These are phyloP conservation scores for Zaprionus lineosus DNA, from an alignment of 2,888 invertebrate genomes.

Conservation along the genomic window DNA sequence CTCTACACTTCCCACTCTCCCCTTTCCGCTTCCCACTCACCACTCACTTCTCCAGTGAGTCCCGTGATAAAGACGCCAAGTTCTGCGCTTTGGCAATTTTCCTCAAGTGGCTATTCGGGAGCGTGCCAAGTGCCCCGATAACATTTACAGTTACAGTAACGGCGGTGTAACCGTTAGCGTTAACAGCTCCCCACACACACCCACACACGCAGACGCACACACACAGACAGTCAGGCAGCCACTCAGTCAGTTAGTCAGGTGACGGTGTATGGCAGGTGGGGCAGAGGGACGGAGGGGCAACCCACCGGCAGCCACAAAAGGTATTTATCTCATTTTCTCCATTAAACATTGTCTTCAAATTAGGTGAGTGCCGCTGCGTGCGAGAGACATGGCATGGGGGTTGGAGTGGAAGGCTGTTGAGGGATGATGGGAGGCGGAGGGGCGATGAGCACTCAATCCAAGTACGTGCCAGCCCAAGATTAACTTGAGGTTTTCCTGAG, in stretches of 20 bases:
- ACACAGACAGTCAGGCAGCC: slow-evolving; percentile 6
- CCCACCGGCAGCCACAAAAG: slow-evolving; percentile 61
- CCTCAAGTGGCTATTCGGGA: slow-evolving; percentile 76
- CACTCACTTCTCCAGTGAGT: too few relatives aligned
- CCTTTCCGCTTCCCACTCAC: too few relatives aligned
- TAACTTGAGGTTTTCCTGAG: slow-evolving; percentile 13
- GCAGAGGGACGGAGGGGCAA: slow-evolving; percentile 8
- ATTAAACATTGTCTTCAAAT: slow-evolving; percentile 64
- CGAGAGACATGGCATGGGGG: slow-evolving; percentile 2
- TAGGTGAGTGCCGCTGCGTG: slow-evolving; percentile 64
- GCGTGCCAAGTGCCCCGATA: slow-evolving; percentile 74
- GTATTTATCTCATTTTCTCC: slow-evolving; percentile 71
- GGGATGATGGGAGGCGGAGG: too few relatives aligned
- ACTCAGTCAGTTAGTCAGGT: slow-evolving; percentile 4
- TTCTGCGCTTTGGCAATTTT: slow-evolving; percentile 67
- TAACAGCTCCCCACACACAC: slow-evolving; percentile 21
- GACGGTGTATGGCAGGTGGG: too few relatives aligned
- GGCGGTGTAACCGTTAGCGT: slow-evolving; percentile 26
- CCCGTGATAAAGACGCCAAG: slow-evolving; percentile 64
- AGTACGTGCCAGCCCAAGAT: slow-evolving; percentile 32
- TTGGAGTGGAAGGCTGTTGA: not conserved
- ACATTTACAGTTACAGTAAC: slow-evolving; percentile 61
- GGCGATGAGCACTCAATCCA: slow-evolving; percentile 35
- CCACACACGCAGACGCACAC: too few relatives aligned
- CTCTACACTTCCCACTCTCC: too few relatives aligned